Base-by-base conservation (phyloP, 2,797 vertebrate genomes). In the Cichlasoma orientale region DNA sequence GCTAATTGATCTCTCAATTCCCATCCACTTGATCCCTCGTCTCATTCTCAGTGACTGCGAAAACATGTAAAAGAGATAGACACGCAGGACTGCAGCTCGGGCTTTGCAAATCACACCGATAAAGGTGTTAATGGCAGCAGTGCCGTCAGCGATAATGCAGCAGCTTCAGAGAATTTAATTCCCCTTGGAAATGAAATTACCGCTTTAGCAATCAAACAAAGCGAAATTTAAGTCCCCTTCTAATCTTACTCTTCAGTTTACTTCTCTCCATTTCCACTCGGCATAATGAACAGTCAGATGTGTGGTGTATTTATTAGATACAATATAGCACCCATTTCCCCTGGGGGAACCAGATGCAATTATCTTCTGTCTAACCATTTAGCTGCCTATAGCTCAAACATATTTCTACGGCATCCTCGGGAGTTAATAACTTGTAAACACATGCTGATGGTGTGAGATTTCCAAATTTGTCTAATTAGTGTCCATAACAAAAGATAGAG, bases 1-100 rank as follows among this genome's bases (percentile, higher is more conserved):
- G 82, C 86, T 89, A 90, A 91, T 79, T 89, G 85, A 93, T 88
- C 75, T 77, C 75, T 88, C 85, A 79, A 61, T 85, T 80, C 78
- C 76, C 50, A 72, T 86, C 75, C 79, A 58, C 75, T 84, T 81
- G 83, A 90, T 87, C 82, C 84, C 58, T 44, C 52, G 7, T 74
- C 74, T 74, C 70, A 50, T 29, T 77, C 63, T 72, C 56, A 55
- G 63, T 7, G 1, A 58, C 52, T 58, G 79, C 74, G 82, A 80
- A 87, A 92, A 84, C 61, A 44, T n/a, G 27, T 36, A 58, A 78
- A 84, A 72, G 33, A 74, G 53, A 52, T 2, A 13, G 58, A 75
- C 54, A 27, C 59, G 72, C 33, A 38, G 21, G 59, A 77, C 66
- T 6, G 58, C 1, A 52, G 63, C 77, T 63, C 3, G 0, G 44